Base-by-base conservation (phyloP, 2,797 vertebrate species). In the Podarcis lilfordi region DNA sequence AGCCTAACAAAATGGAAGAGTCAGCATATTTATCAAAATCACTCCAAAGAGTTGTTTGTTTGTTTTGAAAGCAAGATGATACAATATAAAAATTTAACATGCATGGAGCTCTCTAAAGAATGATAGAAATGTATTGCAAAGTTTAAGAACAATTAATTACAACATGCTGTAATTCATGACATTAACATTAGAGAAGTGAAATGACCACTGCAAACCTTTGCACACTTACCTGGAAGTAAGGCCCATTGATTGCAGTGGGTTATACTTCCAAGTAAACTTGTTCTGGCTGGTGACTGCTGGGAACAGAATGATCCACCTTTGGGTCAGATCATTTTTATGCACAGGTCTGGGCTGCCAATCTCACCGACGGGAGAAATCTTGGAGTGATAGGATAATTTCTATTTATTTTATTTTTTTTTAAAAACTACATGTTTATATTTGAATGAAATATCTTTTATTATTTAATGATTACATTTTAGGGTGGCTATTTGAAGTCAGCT, bases 401-500 rank as follows among this genome's bases (percentile, higher is more conserved):
- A 86, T 59, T 91, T 21, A 59, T 92, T 84, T 23, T 64, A 74
- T 91, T 95, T 94, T 91, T 95, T 94, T 71, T 93, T 15, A 79
- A 64, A 66, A 89, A 90, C 50, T 87, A 92, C 71, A 88, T 95
- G 84, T 95, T 95, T 94, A 95, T 95, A 95, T 96, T 88, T 95
- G 96, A 96, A 95, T 94, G 94, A 91, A 96, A 89, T 92, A 94
- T 92, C 86, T 94, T 96, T 95, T 96, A 96, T 95, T 96, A 96
- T 97, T 97, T 97, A 97, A 97, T 97, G 95, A 97, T 95, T 96
- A 96, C 90, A 96, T 96, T 97, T 97, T 97, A 97, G 95, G 91
- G 96, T 93, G 88, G 96, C 95, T 96, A 97, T 97, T 97, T 98
- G 97, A 97, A 97, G 97, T 97, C 96, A 96, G 97, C 95, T 97